Evolutionary conservation across 1,140 invertebrate genomes (phyloP).

Genomic region (Hylaeus anthracinus): DNA sequence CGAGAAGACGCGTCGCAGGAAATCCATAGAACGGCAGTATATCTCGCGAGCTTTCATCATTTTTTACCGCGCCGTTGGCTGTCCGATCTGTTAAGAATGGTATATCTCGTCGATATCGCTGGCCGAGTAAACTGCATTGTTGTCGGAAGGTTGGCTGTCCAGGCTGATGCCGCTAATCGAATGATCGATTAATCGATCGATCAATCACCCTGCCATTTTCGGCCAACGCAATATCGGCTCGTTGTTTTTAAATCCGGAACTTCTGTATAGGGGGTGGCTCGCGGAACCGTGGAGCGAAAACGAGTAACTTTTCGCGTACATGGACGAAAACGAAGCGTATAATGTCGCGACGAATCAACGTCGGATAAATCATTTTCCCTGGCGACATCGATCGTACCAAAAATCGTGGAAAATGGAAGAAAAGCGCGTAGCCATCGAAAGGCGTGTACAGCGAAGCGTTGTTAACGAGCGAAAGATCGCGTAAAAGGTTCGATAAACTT

Average conservation of each 20-base stretch:
- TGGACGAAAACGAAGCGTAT: neutral
- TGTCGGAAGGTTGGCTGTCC: neutral
- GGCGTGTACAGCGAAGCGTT: too few species aligned
- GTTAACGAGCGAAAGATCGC: neutral
- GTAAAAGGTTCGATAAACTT: slow-evolving; percentile 6
- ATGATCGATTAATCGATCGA: slow-evolving; percentile 53
- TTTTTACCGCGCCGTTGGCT: slow-evolving; percentile 12
- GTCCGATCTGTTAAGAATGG: slow-evolving; percentile 35
- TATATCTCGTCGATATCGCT: slow-evolving; percentile 17
- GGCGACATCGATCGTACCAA: neutral
- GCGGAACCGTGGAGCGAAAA: neutral
- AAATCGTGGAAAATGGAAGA: neutral
- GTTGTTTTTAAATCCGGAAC: slow-evolving; percentile 32
- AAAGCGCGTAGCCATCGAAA: too few species aligned
- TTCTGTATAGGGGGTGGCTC: neutral
- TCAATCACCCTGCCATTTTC: slow-evolving; percentile 36
- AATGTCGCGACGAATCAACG: neutral
- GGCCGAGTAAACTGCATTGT: slow-evolving; percentile 26
- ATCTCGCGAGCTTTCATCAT: neutral
- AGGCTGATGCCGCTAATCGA: slow-evolving; percentile 13
- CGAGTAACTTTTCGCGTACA: neutral
- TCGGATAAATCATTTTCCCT: neutral
- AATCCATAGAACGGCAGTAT: too few species aligned
- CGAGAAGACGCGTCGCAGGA: too few species aligned
- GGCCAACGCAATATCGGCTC: slow-evolving; percentile 13